Evolutionary conservation across 2,113 vertebrate genomes (phyloP).

Genomic region (Rhinopomastus cyanomelas): DNA sequence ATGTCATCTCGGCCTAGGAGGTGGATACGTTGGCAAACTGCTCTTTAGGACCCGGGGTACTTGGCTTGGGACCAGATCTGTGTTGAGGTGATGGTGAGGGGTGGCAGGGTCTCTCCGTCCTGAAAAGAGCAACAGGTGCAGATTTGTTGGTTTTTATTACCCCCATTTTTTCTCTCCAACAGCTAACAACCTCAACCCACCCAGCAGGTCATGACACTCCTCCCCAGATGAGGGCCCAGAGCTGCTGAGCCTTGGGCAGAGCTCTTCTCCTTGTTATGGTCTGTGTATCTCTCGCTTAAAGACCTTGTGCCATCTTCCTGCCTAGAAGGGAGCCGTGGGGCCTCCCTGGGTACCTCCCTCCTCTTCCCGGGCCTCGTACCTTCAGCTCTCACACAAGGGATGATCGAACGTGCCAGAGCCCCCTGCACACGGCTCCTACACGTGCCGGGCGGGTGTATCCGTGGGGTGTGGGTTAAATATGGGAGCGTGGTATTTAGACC

Average conservation of each 20-base stretch:
- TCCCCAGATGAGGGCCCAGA: not conserved
- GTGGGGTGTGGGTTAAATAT: not conserved
- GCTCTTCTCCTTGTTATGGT: not conserved
- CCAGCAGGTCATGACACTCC: not conserved
- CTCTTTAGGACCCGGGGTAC: not conserved
- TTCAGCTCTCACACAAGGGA: not conserved
- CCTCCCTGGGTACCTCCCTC: not conserved
- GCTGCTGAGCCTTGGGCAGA: not conserved
- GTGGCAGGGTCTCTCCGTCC: not conserved
- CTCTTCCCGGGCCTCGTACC: not conserved
- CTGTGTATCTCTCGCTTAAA: not conserved
- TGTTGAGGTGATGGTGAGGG: not conserved
- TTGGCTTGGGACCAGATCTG: not conserved
- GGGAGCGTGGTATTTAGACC: constrained; percentile 41
- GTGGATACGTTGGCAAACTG: accelerated
- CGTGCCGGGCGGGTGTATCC: accelerated
- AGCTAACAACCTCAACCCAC: not conserved
- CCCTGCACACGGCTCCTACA: accelerated
- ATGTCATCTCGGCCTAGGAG: not conserved
- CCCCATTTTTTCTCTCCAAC: not conserved
- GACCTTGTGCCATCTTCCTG: not conserved
- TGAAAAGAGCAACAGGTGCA: not conserved
- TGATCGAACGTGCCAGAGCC: not conserved
- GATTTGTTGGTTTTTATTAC: not conserved
- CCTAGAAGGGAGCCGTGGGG: not conserved